Conservation (phyloP, 2,113 vertebrate species). For the Pachyramphus minor region DNA sequence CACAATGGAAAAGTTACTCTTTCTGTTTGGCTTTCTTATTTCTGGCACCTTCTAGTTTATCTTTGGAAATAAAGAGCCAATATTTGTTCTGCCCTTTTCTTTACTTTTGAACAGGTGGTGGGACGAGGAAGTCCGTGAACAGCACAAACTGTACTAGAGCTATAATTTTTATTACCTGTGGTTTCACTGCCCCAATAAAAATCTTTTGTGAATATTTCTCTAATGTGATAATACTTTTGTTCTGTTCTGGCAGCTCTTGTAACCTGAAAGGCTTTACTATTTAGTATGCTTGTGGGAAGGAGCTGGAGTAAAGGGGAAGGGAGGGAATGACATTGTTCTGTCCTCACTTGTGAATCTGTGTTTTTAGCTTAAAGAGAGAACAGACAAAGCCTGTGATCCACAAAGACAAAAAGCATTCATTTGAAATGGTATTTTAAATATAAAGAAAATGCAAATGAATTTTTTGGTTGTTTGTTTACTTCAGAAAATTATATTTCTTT, state of each 20-base stretch:
- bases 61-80: background rate
- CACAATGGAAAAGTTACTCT: background rate
- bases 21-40: background rate
- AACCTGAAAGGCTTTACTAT: background rate
- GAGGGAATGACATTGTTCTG: background rate
- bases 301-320: background rate
- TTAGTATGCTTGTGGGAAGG: background rate
- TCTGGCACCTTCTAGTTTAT: background rate
- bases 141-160: background rate
- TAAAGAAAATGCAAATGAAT: background rate
- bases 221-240: background rate
- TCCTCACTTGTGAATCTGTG: background rate
- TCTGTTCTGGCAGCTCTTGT: background rate
- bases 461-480: background rate
- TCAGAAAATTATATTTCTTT: background rate
- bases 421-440: background rate
- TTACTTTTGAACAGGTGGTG: background rate
- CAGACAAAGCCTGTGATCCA: background rate
- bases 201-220: background rate
- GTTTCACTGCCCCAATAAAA: background rate
- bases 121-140: background rate
- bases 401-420: background rate
- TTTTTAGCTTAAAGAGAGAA: background rate
- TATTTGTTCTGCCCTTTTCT: background rate
- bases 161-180: background rate